Percentiles rank a stretch among this genome's conserved stretches.
phyloP scores from a whole-genome alignment of 2,888 invertebrate species.

The Drosophila paramelanica region DNA sequence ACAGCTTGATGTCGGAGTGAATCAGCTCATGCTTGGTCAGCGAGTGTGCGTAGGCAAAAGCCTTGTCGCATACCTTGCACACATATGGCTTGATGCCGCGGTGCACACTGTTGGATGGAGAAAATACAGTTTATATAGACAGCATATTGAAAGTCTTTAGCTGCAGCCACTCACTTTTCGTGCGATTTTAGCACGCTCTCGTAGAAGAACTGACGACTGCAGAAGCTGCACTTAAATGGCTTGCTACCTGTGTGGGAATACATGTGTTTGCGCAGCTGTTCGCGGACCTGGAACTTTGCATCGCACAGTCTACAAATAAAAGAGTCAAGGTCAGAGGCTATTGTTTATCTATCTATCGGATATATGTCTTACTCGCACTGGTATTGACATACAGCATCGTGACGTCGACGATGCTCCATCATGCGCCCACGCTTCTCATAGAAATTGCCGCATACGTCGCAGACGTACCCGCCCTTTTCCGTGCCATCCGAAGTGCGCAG shows the following conservation, averaged over 20 bases:
- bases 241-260: slow-evolving; percentile 82
- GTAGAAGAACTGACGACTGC: slow-evolving; percentile 82
- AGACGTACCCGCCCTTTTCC: slow-evolving; percentile 75
- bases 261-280: slow-evolving; percentile 82
- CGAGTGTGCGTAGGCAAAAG: slow-evolving; percentile 82
- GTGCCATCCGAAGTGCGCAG: slow-evolving; percentile 61
- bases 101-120: slow-evolving; percentile 64
- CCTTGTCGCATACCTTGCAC: slow-evolving; percentile 79
- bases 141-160: not conserved
- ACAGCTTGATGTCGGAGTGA: slow-evolving; percentile 81
- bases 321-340: not conserved
- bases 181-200: slow-evolving; percentile 83
- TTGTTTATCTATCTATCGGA: not conserved
- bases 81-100: slow-evolving; percentile 82
- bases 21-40: slow-evolving; percentile 82
- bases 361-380: slow-evolving; percentile 80
- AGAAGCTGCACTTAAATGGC: slow-evolving; percentile 81
- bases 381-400: slow-evolving; percentile 75
- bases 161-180: slow-evolving; percentile 73
- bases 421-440: slow-evolving; percentile 82
- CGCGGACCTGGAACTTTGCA: slow-evolving; percentile 78
- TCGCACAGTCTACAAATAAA: slow-evolving; percentile 74
- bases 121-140: not conserved
- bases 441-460: slow-evolving; percentile 83
- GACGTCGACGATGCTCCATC: slow-evolving; percentile 82